Conservation (phyloP, 2,797 vertebrate species). For the Pogonophryne albipinna region DNA sequence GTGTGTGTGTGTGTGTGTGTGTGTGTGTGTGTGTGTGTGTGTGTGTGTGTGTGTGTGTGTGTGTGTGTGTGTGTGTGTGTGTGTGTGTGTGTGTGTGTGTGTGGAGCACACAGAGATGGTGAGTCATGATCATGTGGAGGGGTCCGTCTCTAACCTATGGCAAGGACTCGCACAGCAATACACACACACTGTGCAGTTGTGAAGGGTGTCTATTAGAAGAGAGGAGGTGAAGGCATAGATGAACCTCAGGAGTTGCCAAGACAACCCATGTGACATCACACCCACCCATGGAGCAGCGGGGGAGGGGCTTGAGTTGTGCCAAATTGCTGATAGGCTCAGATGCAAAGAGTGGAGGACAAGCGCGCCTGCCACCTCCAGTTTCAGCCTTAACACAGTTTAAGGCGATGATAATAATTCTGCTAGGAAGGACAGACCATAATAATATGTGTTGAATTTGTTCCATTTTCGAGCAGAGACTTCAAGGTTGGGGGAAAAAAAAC, state of each 20-base stretch:
- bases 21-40: conserved; percentile 37
- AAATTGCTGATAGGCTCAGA: conserved; percentile 61
- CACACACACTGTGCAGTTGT: conserved; percentile 32
- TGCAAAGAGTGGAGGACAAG: conserved; percentile 40
- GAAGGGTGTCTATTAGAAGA: conserved; percentile 49
- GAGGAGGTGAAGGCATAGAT: conserved; percentile 55
- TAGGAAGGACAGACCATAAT: conserved; percentile 8
- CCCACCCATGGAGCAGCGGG: conserved; percentile 30
- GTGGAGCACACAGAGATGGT: conserved; percentile 46
- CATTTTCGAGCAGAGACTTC: conserved; percentile 30
- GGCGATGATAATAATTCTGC: conserved; percentile 24
- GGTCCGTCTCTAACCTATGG: conserved; percentile 66
- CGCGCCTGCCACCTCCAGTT: conserved; percentile 19
- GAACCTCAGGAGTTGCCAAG: conserved; percentile 74
- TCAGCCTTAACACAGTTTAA: conserved; percentile 38
- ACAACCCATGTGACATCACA: conserved; percentile 76
- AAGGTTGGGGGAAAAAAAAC: conserved; percentile 1
- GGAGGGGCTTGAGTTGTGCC: conserved; percentile 57
- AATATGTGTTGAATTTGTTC: conserved; percentile 20
- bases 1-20: conserved; percentile 28
- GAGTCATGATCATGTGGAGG: conserved; percentile 71
- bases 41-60: conserved; percentile 54
- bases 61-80: conserved; percentile 28
- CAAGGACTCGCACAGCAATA: conserved; percentile 51
- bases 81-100: conserved; percentile 37